Conservation (phyloP, 2,888 invertebrate genomes). For the Nephrotoma appendiculata region DNA sequence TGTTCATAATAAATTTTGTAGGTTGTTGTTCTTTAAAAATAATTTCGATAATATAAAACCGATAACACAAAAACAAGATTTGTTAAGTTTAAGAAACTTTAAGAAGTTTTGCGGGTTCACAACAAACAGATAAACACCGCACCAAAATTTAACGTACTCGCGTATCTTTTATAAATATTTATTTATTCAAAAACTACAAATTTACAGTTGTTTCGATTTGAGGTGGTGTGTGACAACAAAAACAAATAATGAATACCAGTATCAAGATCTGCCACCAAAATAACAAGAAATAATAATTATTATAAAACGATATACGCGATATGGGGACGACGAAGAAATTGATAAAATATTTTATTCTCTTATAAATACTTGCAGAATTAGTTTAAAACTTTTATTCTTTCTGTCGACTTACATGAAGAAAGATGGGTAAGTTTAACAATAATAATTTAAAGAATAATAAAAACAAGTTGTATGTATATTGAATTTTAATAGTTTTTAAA, state of each 20-base stretch:
- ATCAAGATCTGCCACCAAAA: not conserved
- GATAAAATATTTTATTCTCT: not conserved
- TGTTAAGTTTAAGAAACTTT: not conserved
- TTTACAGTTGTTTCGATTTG: not conserved
- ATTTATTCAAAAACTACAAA: not conserved
- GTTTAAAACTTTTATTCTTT: not conserved
- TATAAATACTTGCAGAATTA: not conserved
- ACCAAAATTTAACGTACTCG: not conserved
- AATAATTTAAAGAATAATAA: not conserved
- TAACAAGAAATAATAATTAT: not conserved
- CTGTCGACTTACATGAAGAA: not conserved
- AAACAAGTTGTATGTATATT: not conserved
- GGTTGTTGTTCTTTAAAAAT: not conserved
- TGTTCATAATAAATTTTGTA: not conserved
- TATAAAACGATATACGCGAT: not conserved
- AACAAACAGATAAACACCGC: not conserved
- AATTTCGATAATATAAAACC: too few species aligned
- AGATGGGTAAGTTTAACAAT: not conserved
- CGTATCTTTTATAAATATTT: not conserved
- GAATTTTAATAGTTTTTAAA: not conserved
- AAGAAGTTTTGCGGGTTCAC: not conserved
- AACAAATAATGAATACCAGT: not conserved
- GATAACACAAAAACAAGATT: not conserved
- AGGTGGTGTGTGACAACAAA: not conserved
- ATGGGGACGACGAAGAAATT: not conserved